phyloP scores from a whole-genome alignment of 2,113 vertebrate genomes.

The Recurvirostra avosetta region DNA sequence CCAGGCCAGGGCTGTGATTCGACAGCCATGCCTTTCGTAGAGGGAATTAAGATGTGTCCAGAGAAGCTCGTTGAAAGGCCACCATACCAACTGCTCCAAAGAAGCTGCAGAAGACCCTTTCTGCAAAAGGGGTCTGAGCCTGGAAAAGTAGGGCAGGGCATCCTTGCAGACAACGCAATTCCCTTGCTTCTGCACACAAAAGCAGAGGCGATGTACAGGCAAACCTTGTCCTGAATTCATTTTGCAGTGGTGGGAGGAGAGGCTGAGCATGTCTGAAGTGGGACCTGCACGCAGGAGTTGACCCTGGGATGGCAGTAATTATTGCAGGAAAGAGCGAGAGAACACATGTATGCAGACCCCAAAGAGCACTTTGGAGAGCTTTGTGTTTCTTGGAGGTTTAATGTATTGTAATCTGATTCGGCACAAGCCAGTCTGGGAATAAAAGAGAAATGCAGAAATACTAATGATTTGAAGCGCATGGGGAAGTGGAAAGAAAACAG shows the following conservation, averaged over 20 bases:
- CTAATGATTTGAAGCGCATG: conserved; percentile 50
- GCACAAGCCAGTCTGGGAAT: conserved; percentile 65
- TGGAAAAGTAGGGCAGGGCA: background rate
- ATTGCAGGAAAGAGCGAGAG: background rate
- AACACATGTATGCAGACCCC: background rate
- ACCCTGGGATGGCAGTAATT: conserved; percentile 40
- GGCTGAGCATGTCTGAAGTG: background rate
- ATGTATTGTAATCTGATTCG: conserved; percentile 69
- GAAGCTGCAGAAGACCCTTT: background rate
- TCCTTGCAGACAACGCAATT: background rate
- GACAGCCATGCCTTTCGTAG: background rate
- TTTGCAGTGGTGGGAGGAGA: background rate
- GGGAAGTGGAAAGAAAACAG: conserved; percentile 47
- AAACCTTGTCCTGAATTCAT: background rate
- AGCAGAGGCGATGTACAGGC: rapidly evolving
- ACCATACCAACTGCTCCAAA: background rate
- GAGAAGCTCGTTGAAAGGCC: background rate
- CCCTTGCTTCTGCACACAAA: background rate
- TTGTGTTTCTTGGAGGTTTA: conserved; percentile 65
- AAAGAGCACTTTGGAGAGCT: conserved; percentile 63
- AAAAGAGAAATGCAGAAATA: conserved; percentile 62
- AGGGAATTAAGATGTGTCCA: background rate
- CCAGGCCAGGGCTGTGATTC: background rate
- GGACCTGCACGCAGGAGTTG: background rate
- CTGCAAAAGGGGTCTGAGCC: background rate